Base-by-base conservation (phyloP, 2,797 vertebrate species). In the Poeciliopsis presidionis region DNA sequence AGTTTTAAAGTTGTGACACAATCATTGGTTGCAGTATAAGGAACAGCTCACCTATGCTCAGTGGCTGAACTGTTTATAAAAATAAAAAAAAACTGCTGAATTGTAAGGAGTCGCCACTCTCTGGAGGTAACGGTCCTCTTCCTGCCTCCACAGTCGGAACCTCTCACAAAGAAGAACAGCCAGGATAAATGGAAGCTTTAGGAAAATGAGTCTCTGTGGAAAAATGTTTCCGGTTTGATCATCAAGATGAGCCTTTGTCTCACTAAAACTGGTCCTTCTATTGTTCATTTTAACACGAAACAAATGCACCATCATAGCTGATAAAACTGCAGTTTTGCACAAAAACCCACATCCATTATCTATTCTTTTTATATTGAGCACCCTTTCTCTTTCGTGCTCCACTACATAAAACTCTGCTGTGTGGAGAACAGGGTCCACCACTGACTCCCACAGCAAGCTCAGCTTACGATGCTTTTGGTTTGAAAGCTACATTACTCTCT, bases 301-400 rank as follows among this genome's bases (percentile, higher is more conserved):
- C 67, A 70, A 45, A 70, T 70, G 25, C 14, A 28, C 11, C 67
- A 46, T 46, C 43, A 28, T 70, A 28, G 43, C 12, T 43, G 25
- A 69, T 69, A 69, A 69, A 69, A 69, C 65, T 43, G 65, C 65
- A 43, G 65, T 39, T 18, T 30, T 70, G 67, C 25, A n/a, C 25
- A 25, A n/a, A 69, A 43, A 1, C 5, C 5, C 51, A 43, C 39
- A 70, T 45, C 67, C 41, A 70, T 70, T 70, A 28, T 28, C 43
- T 46, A 14, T 28, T 70, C 14, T 46, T 46, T 3, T 28, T n/a
- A 46, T 46, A 70, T 18, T 45, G 41, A 70, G n/a, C 12, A 46
- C 25, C 67, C 67, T 45, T 12, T 70, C 67, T 70, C 43, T 28
- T 70, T 45, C 8, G 11, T 18, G 67, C 67, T 46, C 43, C 9